These are phyloP conservation scores for Pemphigus obesinymphae DNA, from an alignment of 1,140 invertebrate species.

Conservation along the genomic window DNA sequence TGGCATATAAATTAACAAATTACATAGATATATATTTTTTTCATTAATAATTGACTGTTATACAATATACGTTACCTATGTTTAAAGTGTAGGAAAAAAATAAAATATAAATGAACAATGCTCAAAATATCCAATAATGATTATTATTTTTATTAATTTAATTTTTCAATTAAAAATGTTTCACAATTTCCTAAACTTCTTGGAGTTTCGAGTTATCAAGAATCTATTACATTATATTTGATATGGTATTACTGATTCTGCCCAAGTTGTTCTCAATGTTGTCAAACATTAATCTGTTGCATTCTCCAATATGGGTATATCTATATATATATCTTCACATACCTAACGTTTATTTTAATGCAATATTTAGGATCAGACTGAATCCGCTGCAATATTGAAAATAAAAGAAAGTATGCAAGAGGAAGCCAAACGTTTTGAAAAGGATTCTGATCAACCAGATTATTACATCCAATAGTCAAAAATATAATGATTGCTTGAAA, in stretches of 20 bases:
- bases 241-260: background rate
- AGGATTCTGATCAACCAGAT: slow-evolving; percentile 93
- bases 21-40: no score
- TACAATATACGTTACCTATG: no score
- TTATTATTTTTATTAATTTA: no score
- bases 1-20: no score
- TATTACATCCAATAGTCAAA: slow-evolving; percentile 74
- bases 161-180: no score
- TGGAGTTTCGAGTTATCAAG: no score
- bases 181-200: no score
- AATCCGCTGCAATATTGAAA: slow-evolving; percentile 97
- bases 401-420: slow-evolving; percentile 99
- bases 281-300: background rate
- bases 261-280: background rate
- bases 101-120: no score
- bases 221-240: no score
- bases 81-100: no score
- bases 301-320: background rate
- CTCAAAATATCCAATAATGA: no score
- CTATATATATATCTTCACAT: background rate
- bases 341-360: slow-evolving; percentile 26
- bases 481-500: background rate
- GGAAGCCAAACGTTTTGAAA: slow-evolving; percentile 98
- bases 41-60: no score
- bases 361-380: slow-evolving; percentile 69